Evolutionary conservation across 2,888 invertebrate species (phyloP).

Genomic region (Myathropa florea): DNA sequence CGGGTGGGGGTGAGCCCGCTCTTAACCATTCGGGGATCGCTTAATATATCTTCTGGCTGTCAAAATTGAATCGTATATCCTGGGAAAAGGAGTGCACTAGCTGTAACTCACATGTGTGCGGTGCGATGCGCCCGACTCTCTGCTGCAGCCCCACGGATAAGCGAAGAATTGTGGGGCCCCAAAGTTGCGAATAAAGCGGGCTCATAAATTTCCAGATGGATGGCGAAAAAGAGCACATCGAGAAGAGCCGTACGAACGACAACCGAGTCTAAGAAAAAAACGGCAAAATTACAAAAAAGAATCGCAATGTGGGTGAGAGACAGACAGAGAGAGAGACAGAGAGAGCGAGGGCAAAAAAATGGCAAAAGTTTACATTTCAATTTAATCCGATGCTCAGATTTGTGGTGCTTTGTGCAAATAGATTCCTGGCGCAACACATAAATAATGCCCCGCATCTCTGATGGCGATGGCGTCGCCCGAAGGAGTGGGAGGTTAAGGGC

Average conservation of each 20-base stretch:
- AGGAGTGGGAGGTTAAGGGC: background rate
- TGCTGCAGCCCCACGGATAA: slow-evolving; percentile 56
- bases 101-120: slow-evolving; percentile 45
- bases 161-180: slow-evolving; percentile 70
- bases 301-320: background rate
- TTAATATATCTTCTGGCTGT: slow-evolving; percentile 80
- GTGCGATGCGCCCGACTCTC: slow-evolving; percentile 4
- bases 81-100: slow-evolving; percentile 46
- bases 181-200: slow-evolving; percentile 79
- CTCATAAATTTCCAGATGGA: slow-evolving; percentile 80
- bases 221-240: slow-evolving; percentile 57
- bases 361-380: slow-evolving; percentile 76
- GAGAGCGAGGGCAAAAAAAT: slow-evolving; percentile 67
- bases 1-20: slow-evolving; percentile 27
- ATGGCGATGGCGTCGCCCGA: slow-evolving; percentile 18
- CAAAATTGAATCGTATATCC: slow-evolving; percentile 78
- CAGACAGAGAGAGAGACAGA: background rate
- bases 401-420: slow-evolving; percentile 79
- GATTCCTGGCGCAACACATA: slow-evolving; percentile 79
- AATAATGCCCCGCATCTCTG: slow-evolving; percentile 75
- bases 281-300: background rate
- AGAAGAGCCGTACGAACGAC: slow-evolving; percentile 18
- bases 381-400: slow-evolving; percentile 78
- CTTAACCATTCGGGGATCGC: slow-evolving; percentile 75
- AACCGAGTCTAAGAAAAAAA: slow-evolving; percentile 4